Percentiles rank a stretch among this genome's conserved stretches.
Evolutionary conservation across 2,797 vertebrate species (phyloP).

Genomic region (Eidolon dupreanum): DNA sequence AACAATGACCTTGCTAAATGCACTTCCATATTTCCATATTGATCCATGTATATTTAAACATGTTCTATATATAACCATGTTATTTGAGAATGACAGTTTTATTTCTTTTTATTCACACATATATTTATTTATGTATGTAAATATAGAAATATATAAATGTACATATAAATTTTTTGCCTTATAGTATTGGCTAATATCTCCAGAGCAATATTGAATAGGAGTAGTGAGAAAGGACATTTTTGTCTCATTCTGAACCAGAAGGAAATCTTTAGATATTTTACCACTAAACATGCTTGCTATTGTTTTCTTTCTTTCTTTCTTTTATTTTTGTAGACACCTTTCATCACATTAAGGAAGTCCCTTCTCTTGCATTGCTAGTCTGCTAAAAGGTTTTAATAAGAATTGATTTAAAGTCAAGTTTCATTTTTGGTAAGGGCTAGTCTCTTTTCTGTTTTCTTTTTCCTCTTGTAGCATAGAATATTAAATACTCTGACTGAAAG

Average conservation of each 20-base stretch:
- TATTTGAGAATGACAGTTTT: background rate
- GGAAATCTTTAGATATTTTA: background rate
- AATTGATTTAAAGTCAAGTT: background rate
- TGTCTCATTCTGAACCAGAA: background rate
- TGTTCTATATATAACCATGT: background rate
- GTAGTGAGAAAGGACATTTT: background rate
- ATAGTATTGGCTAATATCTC: background rate
- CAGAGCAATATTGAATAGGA: background rate
- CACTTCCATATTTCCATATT: background rate
- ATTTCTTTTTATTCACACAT: background rate
- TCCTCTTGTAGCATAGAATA: background rate
- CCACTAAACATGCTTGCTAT: background rate
- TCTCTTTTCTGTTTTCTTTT: background rate
- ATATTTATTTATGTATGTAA: background rate
- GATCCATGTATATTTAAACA: background rate
- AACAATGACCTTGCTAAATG: background rate
- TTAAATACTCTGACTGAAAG: background rate
- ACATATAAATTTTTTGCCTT: background rate
- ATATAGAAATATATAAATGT: background rate
- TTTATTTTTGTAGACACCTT: background rate
- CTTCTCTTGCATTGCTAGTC: background rate
- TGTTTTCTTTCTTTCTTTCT: background rate
- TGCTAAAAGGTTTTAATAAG: background rate
- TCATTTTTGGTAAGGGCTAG: background rate
- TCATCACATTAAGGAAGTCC: background rate